These are phyloP conservation scores for Syngnathus acus DNA, from an alignment of 2,797 vertebrate genomes.

Conservation along the genomic window DNA sequence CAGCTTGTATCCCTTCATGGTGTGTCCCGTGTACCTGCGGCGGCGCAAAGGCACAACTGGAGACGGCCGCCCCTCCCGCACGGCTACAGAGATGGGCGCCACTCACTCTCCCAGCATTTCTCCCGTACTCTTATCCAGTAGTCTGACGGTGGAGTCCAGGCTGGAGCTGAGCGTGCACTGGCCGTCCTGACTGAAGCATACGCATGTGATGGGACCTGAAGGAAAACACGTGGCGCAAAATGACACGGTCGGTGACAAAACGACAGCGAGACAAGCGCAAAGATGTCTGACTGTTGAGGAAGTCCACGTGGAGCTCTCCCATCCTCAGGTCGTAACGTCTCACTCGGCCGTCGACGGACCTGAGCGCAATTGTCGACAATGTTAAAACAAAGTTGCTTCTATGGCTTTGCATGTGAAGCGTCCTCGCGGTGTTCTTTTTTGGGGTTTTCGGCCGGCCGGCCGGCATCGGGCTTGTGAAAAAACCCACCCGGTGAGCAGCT, in stretches of 20 bases:
- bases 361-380: constrained; percentile 29
- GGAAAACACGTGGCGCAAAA: background rate
- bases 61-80: background rate
- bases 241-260: background rate
- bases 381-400: background rate
- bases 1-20: constrained; percentile 84
- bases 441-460: too few species aligned
- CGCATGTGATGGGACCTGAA: constrained; percentile 84
- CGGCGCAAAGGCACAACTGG: background rate
- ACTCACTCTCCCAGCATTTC: constrained; percentile 91
- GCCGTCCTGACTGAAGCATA: constrained; percentile 88
- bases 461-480: background rate
- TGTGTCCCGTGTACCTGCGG: constrained; percentile 82
- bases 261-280: background rate
- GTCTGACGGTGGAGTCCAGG: constrained; percentile 81
- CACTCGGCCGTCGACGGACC: constrained; percentile 85
- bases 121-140: constrained; percentile 88
- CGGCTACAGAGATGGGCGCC: background rate
- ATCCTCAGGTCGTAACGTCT: constrained; percentile 86
- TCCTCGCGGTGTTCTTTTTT: too few species aligned
- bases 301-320: constrained; percentile 84
- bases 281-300: constrained; percentile 76
- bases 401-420: too few species aligned
- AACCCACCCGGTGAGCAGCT: constrained; percentile 84
- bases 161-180: constrained; percentile 84